These are phyloP conservation scores for Ellobius talpinus DNA, from an alignment of 2,113 vertebrate species.

Conservation along the genomic window DNA sequence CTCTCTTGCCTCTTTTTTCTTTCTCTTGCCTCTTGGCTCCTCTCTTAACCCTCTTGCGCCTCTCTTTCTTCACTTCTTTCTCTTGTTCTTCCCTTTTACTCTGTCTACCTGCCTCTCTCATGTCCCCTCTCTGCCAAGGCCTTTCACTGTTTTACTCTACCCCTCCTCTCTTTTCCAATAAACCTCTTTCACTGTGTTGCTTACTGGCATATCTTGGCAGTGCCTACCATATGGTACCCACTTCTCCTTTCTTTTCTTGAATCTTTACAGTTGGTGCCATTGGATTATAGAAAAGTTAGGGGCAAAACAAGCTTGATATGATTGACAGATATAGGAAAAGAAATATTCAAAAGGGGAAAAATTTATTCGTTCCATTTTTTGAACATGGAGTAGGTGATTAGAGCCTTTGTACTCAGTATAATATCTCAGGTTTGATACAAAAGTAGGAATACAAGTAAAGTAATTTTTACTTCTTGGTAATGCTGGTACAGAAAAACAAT, in stretches of 20 bases:
- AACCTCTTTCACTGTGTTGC: too few species aligned
- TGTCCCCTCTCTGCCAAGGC: too few species aligned
- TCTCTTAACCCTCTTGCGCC: not conserved
- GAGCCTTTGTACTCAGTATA: not conserved
- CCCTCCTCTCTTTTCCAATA: too few species aligned
- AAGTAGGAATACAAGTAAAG: not conserved
- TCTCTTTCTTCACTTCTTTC: not conserved
- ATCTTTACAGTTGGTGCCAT: not conserved
- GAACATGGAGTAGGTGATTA: not conserved
- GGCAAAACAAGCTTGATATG: not conserved
- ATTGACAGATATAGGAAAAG: not conserved
- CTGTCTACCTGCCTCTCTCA: too few species aligned
- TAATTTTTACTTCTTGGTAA: conserved; percentile 27
- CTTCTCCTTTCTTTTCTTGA: too few species aligned
- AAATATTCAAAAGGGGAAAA: not conserved
- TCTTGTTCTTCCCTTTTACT: too few species aligned
- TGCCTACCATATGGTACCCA: too few species aligned
- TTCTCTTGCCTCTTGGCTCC: not conserved
- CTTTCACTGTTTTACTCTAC: too few species aligned
- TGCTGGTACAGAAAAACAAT: not conserved
- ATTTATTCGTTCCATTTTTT: not conserved
- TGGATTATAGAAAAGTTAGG: not conserved
- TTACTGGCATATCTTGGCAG: too few species aligned
- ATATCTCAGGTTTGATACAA: not conserved
- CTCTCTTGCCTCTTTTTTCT: not conserved